Base-by-base conservation (phyloP, 2,888 invertebrate genomes). In the Muschampia staudingeri region DNA sequence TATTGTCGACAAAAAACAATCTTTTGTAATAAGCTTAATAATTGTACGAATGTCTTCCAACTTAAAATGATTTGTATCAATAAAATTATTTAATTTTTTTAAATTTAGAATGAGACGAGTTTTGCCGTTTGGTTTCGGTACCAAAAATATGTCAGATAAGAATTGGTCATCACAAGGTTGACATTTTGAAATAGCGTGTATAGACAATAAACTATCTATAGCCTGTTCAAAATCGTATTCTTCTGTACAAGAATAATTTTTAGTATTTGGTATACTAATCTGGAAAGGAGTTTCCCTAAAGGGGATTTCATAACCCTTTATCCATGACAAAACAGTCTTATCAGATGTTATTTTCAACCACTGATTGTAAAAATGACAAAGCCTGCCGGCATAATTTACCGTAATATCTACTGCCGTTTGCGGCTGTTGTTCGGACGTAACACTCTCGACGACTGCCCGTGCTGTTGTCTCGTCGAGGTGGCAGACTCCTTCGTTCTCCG, bases 71-170 rank as follows among this genome's bases (percentile, higher is more conserved):
- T 34, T 70, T n/a, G 65, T 75, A 6, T 65, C 6, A n/a, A 85
- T 67, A 70, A 77, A 82, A 56, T 79, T 79, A 73, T 85, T 79
- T 56, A 83, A 67, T 3, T 67, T 19, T 77, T 83, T 85, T 16
- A 85, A 76, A 65, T 85, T 83, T n/a, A 85, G 69, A 44, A 85
- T 85, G 42, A 82, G 81, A 52, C 81, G 65, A 12, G 73, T 40
- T 16, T 71, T 52, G 25, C 82, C 82, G 61, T 79, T 81, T 72
- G 76, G 61, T 76, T 76, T 76, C n/a, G 76, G 42, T 61, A 76
- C 61, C 14, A 65, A 40, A 25, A 76, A 76, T 76, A 76, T 42
- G 7, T 16, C 40, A 19, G 76, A 76, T 76, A 76, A 42, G 30
- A 16, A 76, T n/a, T 76, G 76, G 11, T 42, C 25, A 2, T 7